Evolutionary conservation across 2,888 invertebrate genomes (phyloP).

Genomic region (Eumacrocentrus americanus): DNA sequence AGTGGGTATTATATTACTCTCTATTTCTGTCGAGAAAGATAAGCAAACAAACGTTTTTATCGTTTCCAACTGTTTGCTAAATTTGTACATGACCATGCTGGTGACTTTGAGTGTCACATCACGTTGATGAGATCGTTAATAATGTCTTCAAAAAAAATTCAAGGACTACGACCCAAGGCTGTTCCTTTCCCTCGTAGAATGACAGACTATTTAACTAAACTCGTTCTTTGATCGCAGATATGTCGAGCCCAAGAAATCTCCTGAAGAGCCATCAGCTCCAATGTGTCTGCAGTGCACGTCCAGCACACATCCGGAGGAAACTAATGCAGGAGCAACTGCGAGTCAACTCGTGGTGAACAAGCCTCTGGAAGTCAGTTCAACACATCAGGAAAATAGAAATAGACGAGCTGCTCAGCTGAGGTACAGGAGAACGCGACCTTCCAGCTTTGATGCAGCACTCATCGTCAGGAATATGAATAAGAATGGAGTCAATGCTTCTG

Average conservation of each 20-base stretch:
- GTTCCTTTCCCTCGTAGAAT: no score
- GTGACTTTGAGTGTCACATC: background rate
- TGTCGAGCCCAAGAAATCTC: slow-evolving; percentile 16
- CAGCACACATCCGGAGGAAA: background rate
- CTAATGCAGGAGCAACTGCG: background rate
- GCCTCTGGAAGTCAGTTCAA: slow-evolving; percentile 34
- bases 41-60: no score
- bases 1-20: no score
- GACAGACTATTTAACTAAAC: background rate
- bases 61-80: no score
- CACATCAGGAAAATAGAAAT: slow-evolving; percentile 44
- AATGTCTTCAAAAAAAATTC: background rate
- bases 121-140: background rate
- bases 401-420: slow-evolving; percentile 43
- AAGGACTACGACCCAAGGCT: background rate
- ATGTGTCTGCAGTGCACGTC: background rate
- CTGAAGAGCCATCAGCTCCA: background rate
- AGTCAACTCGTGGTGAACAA: background rate
- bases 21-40: no score
- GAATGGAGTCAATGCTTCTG: slow-evolving; percentile 31
- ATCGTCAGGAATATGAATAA: slow-evolving; percentile 43
- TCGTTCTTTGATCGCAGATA: slow-evolving; percentile 11
- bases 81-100: background rate
- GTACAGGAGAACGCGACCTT: slow-evolving; percentile 43
- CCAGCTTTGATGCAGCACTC: slow-evolving; percentile 48